Evolutionary conservation across 30 jellyfish, hydroid and myxozoan species (phyloP).

Genomic region (Morbakka virulenta): DNA sequence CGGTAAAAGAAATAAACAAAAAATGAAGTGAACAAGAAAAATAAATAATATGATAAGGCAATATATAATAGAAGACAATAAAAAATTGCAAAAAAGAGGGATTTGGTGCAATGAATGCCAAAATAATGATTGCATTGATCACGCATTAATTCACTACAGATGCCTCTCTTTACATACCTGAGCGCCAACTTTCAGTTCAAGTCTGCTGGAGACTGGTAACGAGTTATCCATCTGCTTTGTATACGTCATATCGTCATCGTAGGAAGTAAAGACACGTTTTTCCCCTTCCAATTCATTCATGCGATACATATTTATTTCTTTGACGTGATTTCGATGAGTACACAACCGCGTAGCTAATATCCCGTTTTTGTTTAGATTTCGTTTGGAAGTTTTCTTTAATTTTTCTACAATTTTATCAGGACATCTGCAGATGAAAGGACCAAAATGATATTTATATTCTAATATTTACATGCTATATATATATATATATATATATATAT

Average conservation of each 20-base stretch:
- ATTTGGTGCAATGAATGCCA: too few relatives aligned
- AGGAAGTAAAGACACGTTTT: conserved; percentile 38
- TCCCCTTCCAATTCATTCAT: conserved; percentile 70
- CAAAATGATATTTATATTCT: too few relatives aligned
- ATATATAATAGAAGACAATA: not conserved
- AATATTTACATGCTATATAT: too few relatives aligned
- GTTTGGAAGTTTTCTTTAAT: conserved; percentile 36
- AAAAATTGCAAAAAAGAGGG: too few relatives aligned
- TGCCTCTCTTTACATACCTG: conserved; percentile 89
- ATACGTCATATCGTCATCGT: conserved; percentile 56
- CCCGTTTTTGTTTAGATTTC: conserved; percentile 49
- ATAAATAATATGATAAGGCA: too few relatives aligned
- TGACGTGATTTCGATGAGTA: conserved; percentile 87
- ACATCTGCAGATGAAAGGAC: too few relatives aligned
- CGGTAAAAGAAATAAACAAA: too few relatives aligned
- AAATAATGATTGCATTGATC: too few relatives aligned
- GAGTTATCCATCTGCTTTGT: conserved; percentile 65
- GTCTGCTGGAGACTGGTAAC: conserved; percentile 49
- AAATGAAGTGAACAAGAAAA: too few relatives aligned
- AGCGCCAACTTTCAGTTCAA: conserved; percentile 88
- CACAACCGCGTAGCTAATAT: conserved; percentile 87
- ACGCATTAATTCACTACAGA: too few relatives aligned
- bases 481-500: too few relatives aligned
- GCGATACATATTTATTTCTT: conserved; percentile 53
- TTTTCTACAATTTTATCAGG: conserved; percentile 59